Conservation (phyloP, 2,113 vertebrate species). For the Verasper variegatus region DNA sequence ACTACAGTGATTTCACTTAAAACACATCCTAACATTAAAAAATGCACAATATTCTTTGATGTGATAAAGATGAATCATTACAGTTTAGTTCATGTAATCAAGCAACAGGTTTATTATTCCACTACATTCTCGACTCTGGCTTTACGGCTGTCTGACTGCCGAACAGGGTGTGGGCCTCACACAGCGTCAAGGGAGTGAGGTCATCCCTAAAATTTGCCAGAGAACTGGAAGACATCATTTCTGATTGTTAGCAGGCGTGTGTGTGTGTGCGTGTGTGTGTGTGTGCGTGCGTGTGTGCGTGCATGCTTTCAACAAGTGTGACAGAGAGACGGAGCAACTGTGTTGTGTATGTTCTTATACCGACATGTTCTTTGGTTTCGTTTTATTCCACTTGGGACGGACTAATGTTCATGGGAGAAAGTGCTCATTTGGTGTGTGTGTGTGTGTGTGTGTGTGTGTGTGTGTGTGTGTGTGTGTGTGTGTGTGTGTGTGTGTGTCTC, state of each 20-base stretch:
- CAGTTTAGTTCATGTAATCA: not conserved
- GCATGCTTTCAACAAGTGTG: too few relatives aligned
- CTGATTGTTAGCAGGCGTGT: conserved; percentile 70
- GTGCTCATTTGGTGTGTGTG: conserved; percentile 29
- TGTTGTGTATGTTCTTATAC: conserved; percentile 10
- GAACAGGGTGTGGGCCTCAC: conserved; percentile 66
- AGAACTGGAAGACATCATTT: conserved; percentile 63
- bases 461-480: too few relatives aligned
- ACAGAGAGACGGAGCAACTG: not conserved
- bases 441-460: too few relatives aligned
- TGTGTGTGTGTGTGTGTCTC: not conserved
- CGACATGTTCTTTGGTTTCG: conserved; percentile 43
- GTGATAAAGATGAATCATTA: too few relatives aligned
- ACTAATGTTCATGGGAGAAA: conserved; percentile 49
- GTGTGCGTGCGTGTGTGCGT: conserved; percentile 14
- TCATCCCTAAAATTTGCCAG: conserved; percentile 69
- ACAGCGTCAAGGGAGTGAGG: conserved; percentile 70
- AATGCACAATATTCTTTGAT: too few relatives aligned
- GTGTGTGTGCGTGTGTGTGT: too few relatives aligned
- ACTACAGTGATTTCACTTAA: not conserved
- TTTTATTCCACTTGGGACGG: conserved; percentile 58
- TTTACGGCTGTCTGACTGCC: conserved; percentile 6
- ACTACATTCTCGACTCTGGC: not conserved
- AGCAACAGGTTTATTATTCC: conserved; percentile 11
- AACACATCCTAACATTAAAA: not conserved